Conservation (phyloP, 2,797 vertebrate species). For the Coreius guichenoti region DNA sequence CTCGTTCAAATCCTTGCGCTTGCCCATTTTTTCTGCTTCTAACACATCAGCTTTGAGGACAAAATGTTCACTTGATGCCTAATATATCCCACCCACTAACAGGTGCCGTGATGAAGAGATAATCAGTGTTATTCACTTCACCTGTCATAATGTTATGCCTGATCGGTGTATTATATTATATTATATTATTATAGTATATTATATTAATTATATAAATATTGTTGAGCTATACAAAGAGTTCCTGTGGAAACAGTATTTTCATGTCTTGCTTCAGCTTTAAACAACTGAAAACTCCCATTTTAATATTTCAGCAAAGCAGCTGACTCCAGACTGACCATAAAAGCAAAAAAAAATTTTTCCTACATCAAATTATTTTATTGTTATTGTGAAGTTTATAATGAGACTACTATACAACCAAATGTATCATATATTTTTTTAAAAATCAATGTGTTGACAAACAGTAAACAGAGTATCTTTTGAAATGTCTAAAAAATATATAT, state of each 20-base stretch:
- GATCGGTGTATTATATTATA: neutral
- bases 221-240: neutral
- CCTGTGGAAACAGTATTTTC: constrained; percentile 11
- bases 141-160: too few species aligned
- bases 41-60: too few species aligned
- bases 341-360: neutral
- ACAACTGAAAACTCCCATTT: constrained; percentile 38
- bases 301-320: constrained; percentile 7
- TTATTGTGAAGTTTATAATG: neutral
- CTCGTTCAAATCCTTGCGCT: too few species aligned
- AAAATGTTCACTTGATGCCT: too few species aligned
- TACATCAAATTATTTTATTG: constrained; percentile 25
- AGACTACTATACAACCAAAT: neutral
- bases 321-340: neutral
- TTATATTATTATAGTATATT: neutral
- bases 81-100: too few species aligned
- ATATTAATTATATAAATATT: neutral
- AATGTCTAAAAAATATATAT: constrained; percentile 11
- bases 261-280: neutral
- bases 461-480: neutral
- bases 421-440: neutral
- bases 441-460: neutral
- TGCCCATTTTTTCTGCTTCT: too few species aligned
- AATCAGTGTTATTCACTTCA: too few species aligned
- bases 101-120: too few species aligned